Evolutionary conservation across 2,113 vertebrate species (phyloP), one percentile per base, ranked within the genome.

Genomic region (Ranitomeya imitator): DNA sequence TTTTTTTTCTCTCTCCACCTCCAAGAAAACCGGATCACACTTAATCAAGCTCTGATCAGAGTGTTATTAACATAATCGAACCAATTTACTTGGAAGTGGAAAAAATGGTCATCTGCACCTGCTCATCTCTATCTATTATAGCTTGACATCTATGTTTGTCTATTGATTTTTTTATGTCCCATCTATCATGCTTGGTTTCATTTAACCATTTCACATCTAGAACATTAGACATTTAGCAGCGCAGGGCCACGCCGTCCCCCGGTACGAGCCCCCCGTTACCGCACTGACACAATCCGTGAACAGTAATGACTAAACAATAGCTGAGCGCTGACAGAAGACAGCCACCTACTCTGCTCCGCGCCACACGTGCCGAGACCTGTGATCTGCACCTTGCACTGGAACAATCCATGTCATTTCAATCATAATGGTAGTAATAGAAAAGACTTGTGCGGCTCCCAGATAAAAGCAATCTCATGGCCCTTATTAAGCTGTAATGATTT

Each of bases 401-500:
- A 76, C 81, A 89, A 89, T 84, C 26, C 74, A 79, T 79, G 82
- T 79, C 80, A 85, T 89, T 89, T 89, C 73, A 85, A 65, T 89
- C 87, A 69, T 84, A 84, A 79, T 78, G 63, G 73, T 59, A 79
- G 59, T 69, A 85, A 85, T 69, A 89, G 82, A 85, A 85, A 88
- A 89, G 45, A 67, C 87, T 79, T 89, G 31, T 83, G 76, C 54
- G 61, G 73, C 15, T 85, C n/a, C 73, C 45, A 89, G 71, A 89
- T 89, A 89, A 89, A 89, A 89, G 87, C 60, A 85, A 79, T 89
- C 59, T 69, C 81, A 78, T 89, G 87, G 81, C 59, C 82, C 81
- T 89, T 89, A 89, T 89, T 89, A 85, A 57, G 82, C 60, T 78
- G 37, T 67, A 88, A 88, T 85, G 60, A 89, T 79, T 85, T 89